phyloP scores from a whole-genome alignment of 2,797 vertebrate species.

The Sebastes diaconus region DNA sequence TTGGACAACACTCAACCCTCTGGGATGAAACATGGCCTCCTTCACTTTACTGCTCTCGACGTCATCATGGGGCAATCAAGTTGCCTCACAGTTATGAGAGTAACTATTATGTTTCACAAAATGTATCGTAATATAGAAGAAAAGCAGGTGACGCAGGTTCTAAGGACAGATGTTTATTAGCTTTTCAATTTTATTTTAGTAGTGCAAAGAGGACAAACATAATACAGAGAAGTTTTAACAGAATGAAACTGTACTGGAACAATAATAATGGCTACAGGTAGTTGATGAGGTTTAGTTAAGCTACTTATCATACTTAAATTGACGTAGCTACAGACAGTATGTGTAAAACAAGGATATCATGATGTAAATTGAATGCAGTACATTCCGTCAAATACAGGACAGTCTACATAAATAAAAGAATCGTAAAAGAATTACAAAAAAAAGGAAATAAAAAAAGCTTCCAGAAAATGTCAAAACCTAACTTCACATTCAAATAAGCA shows the following conservation, averaged over 20 bases:
- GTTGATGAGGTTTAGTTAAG: background rate
- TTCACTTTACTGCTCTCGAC: background rate
- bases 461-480: background rate
- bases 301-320: background rate
- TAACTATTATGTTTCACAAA: background rate
- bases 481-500: background rate
- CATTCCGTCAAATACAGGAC: background rate
- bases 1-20: conserved; percentile 28
- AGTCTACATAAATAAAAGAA: conserved; percentile 12
- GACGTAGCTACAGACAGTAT: background rate
- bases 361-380: background rate
- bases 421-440: background rate
- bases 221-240: background rate
- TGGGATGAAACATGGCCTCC: conserved; percentile 47
- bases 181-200: conserved; percentile 3
- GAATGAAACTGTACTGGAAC: background rate
- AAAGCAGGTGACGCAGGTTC: background rate
- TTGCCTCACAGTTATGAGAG: conserved; percentile 5
- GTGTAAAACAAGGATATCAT: background rate
- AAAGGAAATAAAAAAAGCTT: background rate
- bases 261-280: background rate
- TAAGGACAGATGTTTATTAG: conserved; percentile 34
- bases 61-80: conserved; percentile 16
- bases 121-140: background rate
- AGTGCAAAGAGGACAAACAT: background rate